Base-by-base conservation (phyloP, 1,140 invertebrate genomes). In the Camponotus pennsylvanicus region DNA sequence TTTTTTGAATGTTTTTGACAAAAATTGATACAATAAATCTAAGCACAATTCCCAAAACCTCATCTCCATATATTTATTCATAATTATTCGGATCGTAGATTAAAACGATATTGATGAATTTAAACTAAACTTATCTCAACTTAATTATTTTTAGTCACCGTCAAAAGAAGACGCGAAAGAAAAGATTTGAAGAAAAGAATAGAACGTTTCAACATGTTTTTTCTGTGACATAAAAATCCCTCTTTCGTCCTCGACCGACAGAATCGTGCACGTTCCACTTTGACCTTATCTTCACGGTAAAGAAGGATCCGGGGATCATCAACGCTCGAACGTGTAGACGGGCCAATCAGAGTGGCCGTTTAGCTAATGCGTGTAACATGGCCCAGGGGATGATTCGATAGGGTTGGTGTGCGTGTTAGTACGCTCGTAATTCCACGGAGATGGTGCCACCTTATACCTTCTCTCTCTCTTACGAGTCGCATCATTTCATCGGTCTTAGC, bases 331-430 rank as follows among this genome's bases (percentile, higher is more conserved):
- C 70, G 59, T 71, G 83, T 75, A 73, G 61, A 42, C 69, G 70
- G 75, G 76, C 90, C 90, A 91, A 91, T 91, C 91, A 85, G 88
- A 90, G 83, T 59, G 27, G 79, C 84, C 88, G 91, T 91, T 91
- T 91, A 91, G 88, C 85, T 91, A 91, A 91, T 91, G 88, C 86
- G 64, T 73, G 86, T 91, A 91, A 91, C 88, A 70, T 52, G 90
- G 40, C 90, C 84, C 91, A 63, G 61, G 90, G 89, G 90, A 91
- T 76, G 85, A 91, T 86, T 79, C 79, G 45, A 79, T n/a, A 59
- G 57, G 66, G 73, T 63, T 89, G 88, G 87, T 90, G 83, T 69
- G 75, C 82, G 34, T 57, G 80, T 89, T 90, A 84, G 69, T 64
- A 61, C 75, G 52, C 79, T 90, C 88, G 86, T 90, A 84, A 89